These are phyloP conservation scores for Scleropages formosus DNA, from an alignment of 2,797 vertebrate genomes.

Conservation along the genomic window DNA sequence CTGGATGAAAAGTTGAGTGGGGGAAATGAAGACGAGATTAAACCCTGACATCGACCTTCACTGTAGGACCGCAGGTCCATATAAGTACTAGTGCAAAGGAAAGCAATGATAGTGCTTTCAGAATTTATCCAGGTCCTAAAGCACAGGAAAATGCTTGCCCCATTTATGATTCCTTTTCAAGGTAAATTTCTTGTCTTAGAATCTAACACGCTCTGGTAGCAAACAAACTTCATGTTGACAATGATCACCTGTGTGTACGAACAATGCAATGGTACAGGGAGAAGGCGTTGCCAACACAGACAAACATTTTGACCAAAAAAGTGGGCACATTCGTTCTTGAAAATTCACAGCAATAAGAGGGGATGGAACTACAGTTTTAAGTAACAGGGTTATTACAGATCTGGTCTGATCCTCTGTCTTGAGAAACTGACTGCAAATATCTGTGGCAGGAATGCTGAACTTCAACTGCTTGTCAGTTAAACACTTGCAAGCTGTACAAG, in stretches of 20 bases:
- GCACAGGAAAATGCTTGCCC: constrained; percentile 14
- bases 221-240: constrained; percentile 22
- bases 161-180: constrained; percentile 18
- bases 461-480: neutral
- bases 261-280: constrained; percentile 40
- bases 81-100: constrained; percentile 48
- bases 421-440: neutral
- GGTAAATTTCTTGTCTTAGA: neutral
- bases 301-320: neutral
- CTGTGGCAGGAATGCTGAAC: neutral
- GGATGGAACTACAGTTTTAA: constrained; percentile 6
- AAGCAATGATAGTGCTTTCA: constrained; percentile 27
- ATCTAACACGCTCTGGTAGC: neutral
- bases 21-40: neutral
- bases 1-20: constrained; percentile 15
- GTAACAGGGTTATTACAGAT: neutral
- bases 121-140: neutral
- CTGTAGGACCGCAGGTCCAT: constrained; percentile 29
- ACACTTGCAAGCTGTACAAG: constrained; percentile 4
- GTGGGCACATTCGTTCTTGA: constrained; percentile 18
- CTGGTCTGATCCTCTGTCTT: constrained; percentile 4
- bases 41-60: constrained; percentile 9
- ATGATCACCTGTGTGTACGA: constrained; percentile 25
- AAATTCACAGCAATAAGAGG: constrained; percentile 19
- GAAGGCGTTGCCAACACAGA: constrained; percentile 41